Conservation (phyloP, 2,113 vertebrate genomes). For the Ochotona princeps region DNA sequence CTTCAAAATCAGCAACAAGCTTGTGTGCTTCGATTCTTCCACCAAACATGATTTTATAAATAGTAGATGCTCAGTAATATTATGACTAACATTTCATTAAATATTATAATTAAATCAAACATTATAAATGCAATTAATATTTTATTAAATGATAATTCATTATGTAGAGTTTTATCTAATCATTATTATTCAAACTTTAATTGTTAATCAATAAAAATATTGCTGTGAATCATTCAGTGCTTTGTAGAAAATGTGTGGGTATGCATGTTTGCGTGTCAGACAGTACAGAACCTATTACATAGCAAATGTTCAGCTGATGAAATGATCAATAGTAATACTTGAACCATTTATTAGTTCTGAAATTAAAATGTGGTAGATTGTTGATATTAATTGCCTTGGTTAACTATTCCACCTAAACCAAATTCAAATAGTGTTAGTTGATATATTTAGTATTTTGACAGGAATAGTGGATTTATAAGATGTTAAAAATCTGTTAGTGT, state of each 20-base stretch:
- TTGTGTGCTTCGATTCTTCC: not conserved
- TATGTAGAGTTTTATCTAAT: not conserved
- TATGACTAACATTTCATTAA: no score
- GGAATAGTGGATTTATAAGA: not conserved
- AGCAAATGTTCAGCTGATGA: not conserved
- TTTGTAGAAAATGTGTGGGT: not conserved
- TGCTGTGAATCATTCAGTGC: not conserved
- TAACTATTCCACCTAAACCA: not conserved
- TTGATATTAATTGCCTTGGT: not conserved
- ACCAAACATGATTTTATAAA: not conserved
- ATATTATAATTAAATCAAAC: no score
- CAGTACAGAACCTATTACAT: not conserved
- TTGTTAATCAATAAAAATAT: constrained; percentile 1
- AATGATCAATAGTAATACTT: constrained; percentile 15
- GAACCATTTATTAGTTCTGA: not conserved
- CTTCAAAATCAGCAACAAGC: not conserved
- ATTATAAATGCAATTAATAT: not conserved
- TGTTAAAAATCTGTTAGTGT: not conserved
- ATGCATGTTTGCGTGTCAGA: not conserved
- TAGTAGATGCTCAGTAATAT: not conserved
- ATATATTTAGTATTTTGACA: constrained; percentile 20
- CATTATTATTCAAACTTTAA: constrained; percentile 3
- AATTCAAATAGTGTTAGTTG: not conserved
- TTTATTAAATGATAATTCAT: constrained; percentile 21
- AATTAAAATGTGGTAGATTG: not conserved